Percentiles rank a stretch among this genome's conserved stretches.
Evolutionary conservation across 2,888 invertebrate species (phyloP).

Genomic region (Amblyjoppa fuscipennis): DNA sequence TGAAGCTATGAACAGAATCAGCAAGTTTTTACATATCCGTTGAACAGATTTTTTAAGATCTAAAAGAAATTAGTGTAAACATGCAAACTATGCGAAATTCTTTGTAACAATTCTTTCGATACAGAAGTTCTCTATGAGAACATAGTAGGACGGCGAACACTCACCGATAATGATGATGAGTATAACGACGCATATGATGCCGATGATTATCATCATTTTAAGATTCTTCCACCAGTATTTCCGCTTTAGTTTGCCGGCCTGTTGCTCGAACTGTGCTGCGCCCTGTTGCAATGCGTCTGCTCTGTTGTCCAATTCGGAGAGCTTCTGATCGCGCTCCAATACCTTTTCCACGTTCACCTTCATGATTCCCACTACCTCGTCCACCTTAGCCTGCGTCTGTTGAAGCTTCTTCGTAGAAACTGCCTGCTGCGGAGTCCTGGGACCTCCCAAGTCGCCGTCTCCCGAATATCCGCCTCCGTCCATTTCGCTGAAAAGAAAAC

Average conservation of each 20-base stretch:
- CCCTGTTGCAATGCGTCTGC: constrained; percentile 98
- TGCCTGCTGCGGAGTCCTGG: constrained; percentile 92
- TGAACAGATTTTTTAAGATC: neutral
- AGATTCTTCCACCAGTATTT: constrained; percentile 99
- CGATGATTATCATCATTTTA: constrained; percentile 98
- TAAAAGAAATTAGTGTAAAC: neutral
- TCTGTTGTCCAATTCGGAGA: constrained; percentile 97
- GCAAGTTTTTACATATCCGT: neutral
- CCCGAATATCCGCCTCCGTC: constrained; percentile 85
- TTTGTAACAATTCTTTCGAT: neutral
- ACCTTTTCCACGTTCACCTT: constrained; percentile 98
- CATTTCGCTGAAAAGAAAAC: constrained; percentile 75
- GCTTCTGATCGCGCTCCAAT: constrained; percentile 96
- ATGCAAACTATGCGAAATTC: neutral
- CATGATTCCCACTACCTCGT: constrained; percentile 98
- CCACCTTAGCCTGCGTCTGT: constrained; percentile 94
- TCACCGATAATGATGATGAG: constrained; percentile 96
- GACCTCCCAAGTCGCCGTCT: constrained; percentile 93
- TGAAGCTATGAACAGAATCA: constrained; percentile 71
- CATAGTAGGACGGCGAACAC: constrained; percentile 77
- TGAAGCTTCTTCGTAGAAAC: constrained; percentile 92
- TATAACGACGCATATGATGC: constrained; percentile 93
- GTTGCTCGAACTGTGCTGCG: constrained; percentile 98
- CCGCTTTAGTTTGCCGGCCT: constrained; percentile 97
- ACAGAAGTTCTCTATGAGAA: neutral